Evolutionary conservation across 92 coral and sea anemone species (phyloP), one percentile per base, ranked within the genome.

Genomic region (Palythoa grandis): DNA sequence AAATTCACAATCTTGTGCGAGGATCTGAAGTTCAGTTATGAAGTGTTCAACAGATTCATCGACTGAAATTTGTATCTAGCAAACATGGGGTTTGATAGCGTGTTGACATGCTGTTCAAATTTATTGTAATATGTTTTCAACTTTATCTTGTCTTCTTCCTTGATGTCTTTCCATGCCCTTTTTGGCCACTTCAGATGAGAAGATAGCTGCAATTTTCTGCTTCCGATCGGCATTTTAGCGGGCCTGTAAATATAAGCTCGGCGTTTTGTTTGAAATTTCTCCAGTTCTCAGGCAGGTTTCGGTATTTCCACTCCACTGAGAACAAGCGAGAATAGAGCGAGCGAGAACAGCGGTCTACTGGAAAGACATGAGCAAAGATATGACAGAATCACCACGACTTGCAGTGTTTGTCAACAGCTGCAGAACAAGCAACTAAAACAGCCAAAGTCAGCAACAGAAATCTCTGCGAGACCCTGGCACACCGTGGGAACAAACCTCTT

Each of bases 11-110:
- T 29, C 1, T 1, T 29, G 35, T 29, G 35, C 35, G 35, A 29
- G 35, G 35, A 29, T 29, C 35, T 29, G 35, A 29, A 29, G 35
- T 29, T 29, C 35, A 29, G 35, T 29, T 1, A 29, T 29, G 1
- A 29, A 29, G 35, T 29, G 35, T 29, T 29, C 35, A 29, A 29
- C 35, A 29, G 35, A 29, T 29, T 29, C 35, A 29, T 29, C 1
- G 35, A 29, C 35, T 29, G 35, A 29, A 29, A 29, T 29, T 29
- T 29, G 35, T 29, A 29, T 29, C 1, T 29, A 29, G 90, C 88
- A 75, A 92, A 89, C 68, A 89, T 88, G 85, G 91, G 90, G 66
- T 92, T 92, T 60, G 88, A 76, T 82, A 78, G 82, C n/a, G 91
- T 93, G 53, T 85, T 88, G 35, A 90, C 87, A 72, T 92, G 92